Base-by-base conservation (phyloP, 2,113 vertebrate species). In the Eulemur rufifrons region DNA sequence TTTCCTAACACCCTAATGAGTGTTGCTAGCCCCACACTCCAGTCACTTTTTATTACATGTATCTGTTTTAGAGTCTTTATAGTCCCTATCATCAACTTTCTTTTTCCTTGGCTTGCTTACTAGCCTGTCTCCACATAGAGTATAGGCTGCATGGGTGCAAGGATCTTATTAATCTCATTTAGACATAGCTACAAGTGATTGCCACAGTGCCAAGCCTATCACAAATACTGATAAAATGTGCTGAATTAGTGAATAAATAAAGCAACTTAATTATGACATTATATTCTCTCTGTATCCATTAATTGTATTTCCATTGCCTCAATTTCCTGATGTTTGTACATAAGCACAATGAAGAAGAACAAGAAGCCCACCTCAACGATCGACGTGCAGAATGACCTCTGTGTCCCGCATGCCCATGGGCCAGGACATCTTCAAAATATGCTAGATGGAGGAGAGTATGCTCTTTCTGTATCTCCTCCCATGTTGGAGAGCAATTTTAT, bases 401-500 rank as follows among this genome's bases (percentile, higher is more conserved):
- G 42, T 27, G 5, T 32, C 73, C 56, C 56, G 34, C 73, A 94
- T 20, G 52, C 56, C 4, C 50, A 37, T 0, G 3, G 39, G 7
- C 89, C 63, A 14, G 96, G 95, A 96, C 83, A 97, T 10, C 97
- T 98, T 89, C 97, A 97, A 61, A 97, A 63, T 73, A 93, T 97
- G 86, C 64, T 98, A 91, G 59, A 96, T 32, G 94, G 68, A 86
- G 98, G 97, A 92, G 97, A 98, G 42, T 98, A 98, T 34, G 78
- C 76, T 37, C 92, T 94, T 39, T 98, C 98, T 84, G 66, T 85
- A 10, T 97, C 97, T 68, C 90, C 90, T 93, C 97, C 91, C 82
- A 91, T 98, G 50, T 80, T 99, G 25, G 98, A 98, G 47, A 98
- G 98, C 94, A 98, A 97, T 54, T 98, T 98, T 96, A 69, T 98